Conservation (phyloP, 64 coral and sea anemone species). For the Porites lutea region DNA sequence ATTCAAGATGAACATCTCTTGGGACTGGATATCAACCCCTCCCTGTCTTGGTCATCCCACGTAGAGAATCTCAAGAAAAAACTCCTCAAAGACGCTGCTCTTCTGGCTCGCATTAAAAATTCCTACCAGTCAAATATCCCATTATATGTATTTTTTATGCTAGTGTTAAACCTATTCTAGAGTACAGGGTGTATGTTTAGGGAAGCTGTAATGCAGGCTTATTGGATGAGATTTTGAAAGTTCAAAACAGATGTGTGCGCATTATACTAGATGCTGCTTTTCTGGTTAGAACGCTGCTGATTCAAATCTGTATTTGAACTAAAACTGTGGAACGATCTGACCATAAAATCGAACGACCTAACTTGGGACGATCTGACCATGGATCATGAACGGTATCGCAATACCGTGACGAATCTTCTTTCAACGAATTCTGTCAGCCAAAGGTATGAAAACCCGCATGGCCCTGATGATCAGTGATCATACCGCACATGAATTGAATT, state of each 20-base stretch:
- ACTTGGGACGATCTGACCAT: too few relatives aligned
- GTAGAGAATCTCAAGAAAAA: background rate
- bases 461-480: too few relatives aligned
- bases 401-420: too few relatives aligned
- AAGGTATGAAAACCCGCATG: too few relatives aligned
- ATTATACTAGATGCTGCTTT: conserved; percentile 28
- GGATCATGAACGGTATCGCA: too few relatives aligned
- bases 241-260: conserved; percentile 23
- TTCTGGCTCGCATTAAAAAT: conserved; percentile 21
- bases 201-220: conserved; percentile 46
- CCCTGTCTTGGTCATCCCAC: background rate
- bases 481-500: too few relatives aligned
- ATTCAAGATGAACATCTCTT: too few relatives aligned
- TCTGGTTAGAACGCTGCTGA: background rate
- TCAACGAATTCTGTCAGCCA: too few relatives aligned
- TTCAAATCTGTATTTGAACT: too few relatives aligned
- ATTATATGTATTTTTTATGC: conserved; percentile 55
- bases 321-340: too few relatives aligned
- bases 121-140: conserved; percentile 21
- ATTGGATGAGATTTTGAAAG: conserved; percentile 42
- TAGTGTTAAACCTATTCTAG: conserved; percentile 49
- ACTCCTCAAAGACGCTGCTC: background rate
- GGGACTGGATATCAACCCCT: too few relatives aligned
- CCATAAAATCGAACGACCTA: too few relatives aligned
- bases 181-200: conserved; percentile 55